Evolutionary conservation across 2,113 vertebrate genomes (phyloP), one percentile per base, ranked within the genome.

Genomic region (Salvelinus sp.): DNA sequence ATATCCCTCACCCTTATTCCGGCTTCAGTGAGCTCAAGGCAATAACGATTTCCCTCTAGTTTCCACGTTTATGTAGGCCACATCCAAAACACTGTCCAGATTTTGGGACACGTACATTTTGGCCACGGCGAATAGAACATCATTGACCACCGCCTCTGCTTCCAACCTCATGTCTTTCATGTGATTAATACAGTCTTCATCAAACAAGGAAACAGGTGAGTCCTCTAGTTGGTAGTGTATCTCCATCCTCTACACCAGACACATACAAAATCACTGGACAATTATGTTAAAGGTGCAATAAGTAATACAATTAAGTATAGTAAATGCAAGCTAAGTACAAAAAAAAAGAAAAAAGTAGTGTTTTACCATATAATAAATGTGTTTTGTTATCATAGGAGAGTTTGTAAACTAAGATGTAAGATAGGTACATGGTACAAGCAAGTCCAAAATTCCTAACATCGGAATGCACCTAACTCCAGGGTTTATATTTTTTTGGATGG

Each of bases 161-260:
- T 99, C 98, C 67, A 97, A 79, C 83, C 95, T 93, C 98, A 99
- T 99, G 91, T 99, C 97, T 84, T 98, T 99, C 74, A 95, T 93
- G 0, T 96, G 94, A 73, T 94, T 92, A 0, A 93, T 85, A 57
- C 93, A 91, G 13, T 94, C 94, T 75, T 95, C 95, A 66, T 96
- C 95, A 77, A 93, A 94, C 0, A 83, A 90, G 0, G 87, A 79
- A 77, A 89, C 88, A 12, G 94, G 85, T 30, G 94, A 76, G 72
- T 97, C 96, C 91, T 95, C 91, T 50, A 94, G 91, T 75, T 92
- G 94, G 83, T 75, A 96, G 82, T 96, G 95, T 23, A 96, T 90
- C 87, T 98, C 96, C 96, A 98, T 97, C 72, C 74, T 88, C 95
- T 97, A 70, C 54, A 90, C 77, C 58, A 62, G 18, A 22, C 18